Conservation (phyloP, 2,888 invertebrate species). For the Mythimna lalbum region DNA sequence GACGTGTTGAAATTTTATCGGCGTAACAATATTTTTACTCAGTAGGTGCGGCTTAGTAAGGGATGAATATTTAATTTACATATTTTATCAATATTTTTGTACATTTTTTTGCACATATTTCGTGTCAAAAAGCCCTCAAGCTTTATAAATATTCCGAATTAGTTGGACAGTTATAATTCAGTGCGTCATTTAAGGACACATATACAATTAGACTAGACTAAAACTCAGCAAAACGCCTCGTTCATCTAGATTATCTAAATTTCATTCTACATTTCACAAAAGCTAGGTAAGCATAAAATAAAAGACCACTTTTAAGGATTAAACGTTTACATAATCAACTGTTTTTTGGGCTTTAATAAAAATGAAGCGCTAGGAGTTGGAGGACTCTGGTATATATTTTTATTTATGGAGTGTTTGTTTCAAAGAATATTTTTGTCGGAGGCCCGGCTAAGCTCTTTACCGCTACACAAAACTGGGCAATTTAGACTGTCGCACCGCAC, state of each 20-base stretch:
- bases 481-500: slow-evolving; percentile 80
- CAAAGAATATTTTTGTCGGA: slow-evolving; percentile 79
- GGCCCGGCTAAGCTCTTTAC: slow-evolving; percentile 80
- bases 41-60: slow-evolving; percentile 3
- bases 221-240: slow-evolving; percentile 32
- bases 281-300: slow-evolving; percentile 51
- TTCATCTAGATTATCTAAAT: slow-evolving; percentile 61
- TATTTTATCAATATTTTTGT: not conserved
- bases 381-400: slow-evolving; percentile 69
- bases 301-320: slow-evolving; percentile 70
- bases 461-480: slow-evolving; percentile 77
- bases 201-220: slow-evolving; percentile 35
- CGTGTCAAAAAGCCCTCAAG: not conserved
- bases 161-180: slow-evolving; percentile 11
- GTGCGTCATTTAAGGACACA: not conserved
- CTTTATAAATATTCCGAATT: slow-evolving; percentile 16
- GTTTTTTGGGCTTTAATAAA: slow-evolving; percentile 74
- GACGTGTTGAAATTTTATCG: too few relatives aligned
- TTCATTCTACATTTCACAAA: slow-evolving; percentile 61
- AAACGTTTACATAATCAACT: slow-evolving; percentile 79
- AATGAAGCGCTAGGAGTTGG: slow-evolving; percentile 74
- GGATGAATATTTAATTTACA: slow-evolving; percentile 10
- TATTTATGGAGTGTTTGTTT: slow-evolving; percentile 82
- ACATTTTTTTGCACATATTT: not conserved
- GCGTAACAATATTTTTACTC: too few relatives aligned